Evolutionary conservation across 2,888 invertebrate species (phyloP).

Genomic region (Pyrgus malvae): DNA sequence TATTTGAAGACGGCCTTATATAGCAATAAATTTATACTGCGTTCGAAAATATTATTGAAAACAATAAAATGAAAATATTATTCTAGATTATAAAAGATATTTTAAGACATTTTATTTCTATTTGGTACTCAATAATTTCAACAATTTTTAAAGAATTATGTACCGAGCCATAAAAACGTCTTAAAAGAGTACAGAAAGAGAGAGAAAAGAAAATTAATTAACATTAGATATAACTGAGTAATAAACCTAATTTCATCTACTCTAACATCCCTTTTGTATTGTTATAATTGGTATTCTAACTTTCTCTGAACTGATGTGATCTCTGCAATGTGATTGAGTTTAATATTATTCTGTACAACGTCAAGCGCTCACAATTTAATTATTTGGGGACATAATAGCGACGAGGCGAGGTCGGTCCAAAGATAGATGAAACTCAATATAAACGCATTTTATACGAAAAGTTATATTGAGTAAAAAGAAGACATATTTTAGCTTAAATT

Average conservation of each 20-base stretch:
- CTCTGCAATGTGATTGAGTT: conserved; percentile 76
- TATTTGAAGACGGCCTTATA: too few relatives aligned
- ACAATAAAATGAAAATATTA: too few relatives aligned
- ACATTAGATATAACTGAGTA: neutral
- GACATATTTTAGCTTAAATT: conserved; percentile 17
- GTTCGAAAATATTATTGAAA: too few relatives aligned
- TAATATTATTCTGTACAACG: conserved; percentile 73
- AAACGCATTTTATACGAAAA: conserved; percentile 34
- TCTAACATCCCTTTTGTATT: conserved; percentile 22
- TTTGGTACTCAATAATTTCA: too few relatives aligned
- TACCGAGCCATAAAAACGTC: too few relatives aligned
- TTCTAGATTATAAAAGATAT: too few relatives aligned
- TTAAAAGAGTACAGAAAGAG: too few relatives aligned
- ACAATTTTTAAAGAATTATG: too few relatives aligned
- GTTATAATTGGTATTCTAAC: conserved; percentile 29
- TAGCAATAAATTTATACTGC: too few relatives aligned
- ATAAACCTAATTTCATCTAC: conserved; percentile 16
- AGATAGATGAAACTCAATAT: conserved; percentile 39
- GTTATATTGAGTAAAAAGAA: conserved; percentile 23
- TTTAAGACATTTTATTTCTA: too few relatives aligned
- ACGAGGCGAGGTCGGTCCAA: conserved; percentile 45
- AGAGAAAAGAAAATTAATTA: neutral
- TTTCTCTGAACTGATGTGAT: conserved; percentile 51
- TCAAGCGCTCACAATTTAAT: conserved; percentile 76
- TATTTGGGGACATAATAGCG: conserved; percentile 70